phyloP scores from a whole-genome alignment of 2,888 invertebrate genomes.

The Nemotelus nigrinus region DNA sequence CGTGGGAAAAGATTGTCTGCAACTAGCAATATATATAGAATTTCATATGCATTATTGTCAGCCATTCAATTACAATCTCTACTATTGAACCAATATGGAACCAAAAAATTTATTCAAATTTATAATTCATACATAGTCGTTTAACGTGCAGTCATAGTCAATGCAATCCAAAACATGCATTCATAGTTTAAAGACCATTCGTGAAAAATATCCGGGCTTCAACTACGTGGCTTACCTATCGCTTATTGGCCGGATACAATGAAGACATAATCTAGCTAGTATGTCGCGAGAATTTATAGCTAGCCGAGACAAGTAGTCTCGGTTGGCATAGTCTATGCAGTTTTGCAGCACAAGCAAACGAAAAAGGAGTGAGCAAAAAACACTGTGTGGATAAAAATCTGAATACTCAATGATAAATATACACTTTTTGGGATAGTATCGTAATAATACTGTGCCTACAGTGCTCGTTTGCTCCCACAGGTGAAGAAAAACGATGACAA shows the following conservation, averaged over 20 bases:
- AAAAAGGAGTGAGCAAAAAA: background rate
- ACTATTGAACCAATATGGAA: background rate
- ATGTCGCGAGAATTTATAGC: conserved; percentile 37
- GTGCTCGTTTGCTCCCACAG: conserved; percentile 25
- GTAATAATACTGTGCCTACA: conserved; percentile 13
- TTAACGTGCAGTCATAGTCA: background rate
- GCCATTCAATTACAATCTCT: no score
- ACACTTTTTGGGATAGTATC: conserved; percentile 25
- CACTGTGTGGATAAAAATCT: conserved; percentile 41
- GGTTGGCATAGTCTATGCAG: conserved; percentile 19
- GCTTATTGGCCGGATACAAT: conserved; percentile 19
- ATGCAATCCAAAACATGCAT: background rate
- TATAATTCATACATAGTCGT: conserved; percentile 11
- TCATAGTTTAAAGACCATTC: conserved; percentile 13
- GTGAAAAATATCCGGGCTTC: conserved; percentile 33
- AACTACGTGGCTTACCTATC: conserved; percentile 3
- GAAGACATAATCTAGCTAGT: conserved; percentile 34
- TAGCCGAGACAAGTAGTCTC: conserved; percentile 23
- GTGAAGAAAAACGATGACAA: conserved; percentile 43
- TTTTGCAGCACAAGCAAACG: conserved; percentile 8
- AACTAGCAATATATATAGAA: no score
- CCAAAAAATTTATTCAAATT: conserved; percentile 42
- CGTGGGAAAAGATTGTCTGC: no score
- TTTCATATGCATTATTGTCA: no score
- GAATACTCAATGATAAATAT: conserved; percentile 38